Conservation (phyloP, 2,888 invertebrate species). For the Vannuccia rotundouncinata region DNA sequence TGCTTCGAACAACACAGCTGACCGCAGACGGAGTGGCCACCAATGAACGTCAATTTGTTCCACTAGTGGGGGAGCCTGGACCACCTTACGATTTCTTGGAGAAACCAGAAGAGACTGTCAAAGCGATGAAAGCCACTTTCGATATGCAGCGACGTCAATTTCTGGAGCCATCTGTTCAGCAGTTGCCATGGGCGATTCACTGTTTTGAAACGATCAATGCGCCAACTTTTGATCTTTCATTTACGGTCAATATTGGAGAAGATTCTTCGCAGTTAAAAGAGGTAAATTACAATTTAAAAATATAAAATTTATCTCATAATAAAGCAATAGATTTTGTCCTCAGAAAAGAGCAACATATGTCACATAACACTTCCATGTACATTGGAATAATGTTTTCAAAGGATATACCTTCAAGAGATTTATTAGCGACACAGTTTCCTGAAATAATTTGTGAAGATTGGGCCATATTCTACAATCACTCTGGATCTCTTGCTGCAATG, state of each 20-base stretch:
- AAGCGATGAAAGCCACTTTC: not conserved
- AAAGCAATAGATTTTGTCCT: too few relatives aligned
- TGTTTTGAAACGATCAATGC: not conserved
- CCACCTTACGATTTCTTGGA: not conserved
- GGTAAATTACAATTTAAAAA: not conserved
- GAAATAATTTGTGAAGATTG: too few relatives aligned
- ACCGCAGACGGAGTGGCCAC: not conserved
- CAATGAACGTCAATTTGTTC: conserved; percentile 25
- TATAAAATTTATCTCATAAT: too few relatives aligned
- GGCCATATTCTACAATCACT: too few relatives aligned
- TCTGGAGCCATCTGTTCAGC: not conserved
- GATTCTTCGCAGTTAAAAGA: conserved; percentile 11
- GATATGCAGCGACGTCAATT: conserved; percentile 17
- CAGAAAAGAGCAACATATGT: too few relatives aligned
- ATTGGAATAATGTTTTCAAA: too few relatives aligned
- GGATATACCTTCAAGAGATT: too few relatives aligned
- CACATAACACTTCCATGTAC: too few relatives aligned
- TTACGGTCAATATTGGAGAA: not conserved
- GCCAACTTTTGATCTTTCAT: conserved; percentile 1
- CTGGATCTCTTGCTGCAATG: too few relatives aligned
- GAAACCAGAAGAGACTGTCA: conserved; percentile 8
- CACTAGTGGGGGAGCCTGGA: conserved; percentile 17
- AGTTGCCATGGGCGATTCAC: conserved; percentile 35
- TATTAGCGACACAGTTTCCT: too few relatives aligned
- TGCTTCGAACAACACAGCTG: conserved; percentile 13